Conservation (phyloP, 2,888 invertebrate genomes). For the Drosophila parthenogenetica region DNA sequence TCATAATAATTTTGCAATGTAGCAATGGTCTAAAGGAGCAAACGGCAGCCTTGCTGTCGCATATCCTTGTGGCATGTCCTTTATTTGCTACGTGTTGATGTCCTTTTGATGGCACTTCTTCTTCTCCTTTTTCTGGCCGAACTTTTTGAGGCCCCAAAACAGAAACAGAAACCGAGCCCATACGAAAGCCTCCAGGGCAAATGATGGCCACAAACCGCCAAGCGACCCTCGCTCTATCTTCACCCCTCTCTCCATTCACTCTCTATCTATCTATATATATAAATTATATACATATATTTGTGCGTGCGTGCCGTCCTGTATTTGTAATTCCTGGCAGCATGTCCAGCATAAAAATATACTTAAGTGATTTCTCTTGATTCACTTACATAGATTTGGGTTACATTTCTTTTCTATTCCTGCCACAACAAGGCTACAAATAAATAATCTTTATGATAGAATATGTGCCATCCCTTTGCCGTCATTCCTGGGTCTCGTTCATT, state of each 20-base stretch:
- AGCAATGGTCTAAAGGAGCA: constrained; percentile 71
- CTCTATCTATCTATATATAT: constrained; percentile 15
- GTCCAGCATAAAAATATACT: constrained; percentile 81
- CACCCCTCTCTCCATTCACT: not conserved
- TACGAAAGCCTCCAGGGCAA: constrained; percentile 66
- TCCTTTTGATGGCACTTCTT: constrained; percentile 77
- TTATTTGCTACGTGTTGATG: constrained; percentile 82
- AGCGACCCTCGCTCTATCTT: constrained; percentile 43
- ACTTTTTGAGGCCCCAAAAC: constrained; percentile 20
- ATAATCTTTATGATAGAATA: constrained; percentile 77
- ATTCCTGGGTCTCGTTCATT: constrained; percentile 59
- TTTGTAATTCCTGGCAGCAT: constrained; percentile 82
- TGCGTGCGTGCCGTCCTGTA: constrained; percentile 71
- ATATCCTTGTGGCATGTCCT: constrained; percentile 82
- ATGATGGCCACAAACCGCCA: constrained; percentile 69
- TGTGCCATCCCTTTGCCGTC: constrained; percentile 32
- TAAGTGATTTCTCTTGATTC: constrained; percentile 81
- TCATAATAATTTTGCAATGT: constrained; percentile 82
- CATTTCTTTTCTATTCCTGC: constrained; percentile 67
- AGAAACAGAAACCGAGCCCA: constrained; percentile 21
- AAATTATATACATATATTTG: constrained; percentile 32
- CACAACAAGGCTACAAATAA: constrained; percentile 65
- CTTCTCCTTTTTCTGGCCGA: constrained; percentile 60
- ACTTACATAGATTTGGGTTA: constrained; percentile 82
- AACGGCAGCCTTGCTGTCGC: constrained; percentile 60